Base-by-base conservation (phyloP, 92 coral and sea anemone species). In the Muricea muricata region DNA sequence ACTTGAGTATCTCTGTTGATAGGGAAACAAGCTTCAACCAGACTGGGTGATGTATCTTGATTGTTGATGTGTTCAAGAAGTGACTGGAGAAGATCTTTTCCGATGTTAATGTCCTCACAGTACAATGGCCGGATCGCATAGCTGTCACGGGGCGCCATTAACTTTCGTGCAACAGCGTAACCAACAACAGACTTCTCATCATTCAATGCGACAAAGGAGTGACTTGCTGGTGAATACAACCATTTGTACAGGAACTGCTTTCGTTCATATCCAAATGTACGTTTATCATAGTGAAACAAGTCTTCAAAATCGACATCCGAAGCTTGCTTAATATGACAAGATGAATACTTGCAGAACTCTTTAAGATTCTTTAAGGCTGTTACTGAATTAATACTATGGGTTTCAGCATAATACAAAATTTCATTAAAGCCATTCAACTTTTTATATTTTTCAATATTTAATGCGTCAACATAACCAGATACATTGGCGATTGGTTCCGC, bases 241-340 rank as follows among this genome's bases (percentile, higher is more conserved):
- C 84, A 81, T 29, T 40, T 87, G 24, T 74, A 46, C 47, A 87
- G 63, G 72, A 81, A 87, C 12, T 85, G 52, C 9, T 81, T 33
- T 21, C 90, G 90, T 52, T 39, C 66, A 26, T 55, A 87, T 21
- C 90, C 90, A 81, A 87, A 87, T 34, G 82, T 77, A 12, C 0
- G 26, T 56, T 45, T 65, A 73, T 87, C 90, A 60, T 87, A 87
- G 37, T 23, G 40, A 47, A 39, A 23, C 65, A 87, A 81, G 20
- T 83, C 87, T 45, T 46, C 5, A 48, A 13, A 32, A 35, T 87
- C 74, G 25, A 87, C 76, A 14, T 87, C 68, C 6, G 81, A 66
- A 34, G 63, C 54, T 74, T 81, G 6, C 21, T 81, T 57, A 71
- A 61, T 8, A 7, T 48, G 18, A 48, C 18, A 48, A 2, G 56